phyloP scores from a whole-genome alignment of 2,888 invertebrate genomes.

The Antheraea assamensis region DNA sequence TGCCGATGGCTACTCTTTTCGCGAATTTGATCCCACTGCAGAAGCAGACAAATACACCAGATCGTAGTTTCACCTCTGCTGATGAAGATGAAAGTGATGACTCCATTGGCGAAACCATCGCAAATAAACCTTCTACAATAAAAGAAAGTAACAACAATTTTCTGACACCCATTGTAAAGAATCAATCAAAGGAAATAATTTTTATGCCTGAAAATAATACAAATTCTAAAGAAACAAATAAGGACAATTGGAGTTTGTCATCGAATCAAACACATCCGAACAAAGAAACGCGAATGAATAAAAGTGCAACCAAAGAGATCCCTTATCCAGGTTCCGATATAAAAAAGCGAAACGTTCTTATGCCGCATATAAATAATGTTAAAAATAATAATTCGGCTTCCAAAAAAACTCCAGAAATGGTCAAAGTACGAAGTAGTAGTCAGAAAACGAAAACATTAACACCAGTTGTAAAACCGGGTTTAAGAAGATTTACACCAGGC shows the following conservation, averaged over 20 bases:
- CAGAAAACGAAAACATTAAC: slow-evolving; percentile 61
- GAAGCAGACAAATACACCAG: slow-evolving; percentile 51
- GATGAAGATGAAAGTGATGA: slow-evolving; percentile 70
- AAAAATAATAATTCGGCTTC: slow-evolving; percentile 38
- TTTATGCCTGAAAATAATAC: slow-evolving; percentile 62
- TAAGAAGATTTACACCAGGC: slow-evolving; percentile 65
- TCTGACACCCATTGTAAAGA: slow-evolving; percentile 53
- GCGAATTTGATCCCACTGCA: slow-evolving; percentile 67
- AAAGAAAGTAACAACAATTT: slow-evolving; percentile 45
- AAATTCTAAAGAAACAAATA: slow-evolving; percentile 45
- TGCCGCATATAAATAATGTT: slow-evolving; percentile 47
- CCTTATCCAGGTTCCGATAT: slow-evolving; percentile 43
- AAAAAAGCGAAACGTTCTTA: slow-evolving; percentile 50
- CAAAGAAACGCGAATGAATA: slow-evolving; percentile 45
- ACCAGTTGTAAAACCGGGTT: slow-evolving; percentile 68
- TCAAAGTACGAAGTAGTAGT: slow-evolving; percentile 44
- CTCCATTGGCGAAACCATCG: slow-evolving; percentile 56
- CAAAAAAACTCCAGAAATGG: slow-evolving; percentile 59
- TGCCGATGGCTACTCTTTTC: slow-evolving; percentile 74
- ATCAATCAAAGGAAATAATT: slow-evolving; percentile 45
- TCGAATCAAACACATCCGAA: slow-evolving; percentile 50
- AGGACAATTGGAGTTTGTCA: slow-evolving; percentile 58
- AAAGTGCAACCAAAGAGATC: slow-evolving; percentile 41
- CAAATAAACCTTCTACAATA: slow-evolving; percentile 45
- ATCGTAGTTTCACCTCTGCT: slow-evolving; percentile 57